Base-by-base conservation (phyloP, 2,113 vertebrate genomes). In the Zingel zingel region DNA sequence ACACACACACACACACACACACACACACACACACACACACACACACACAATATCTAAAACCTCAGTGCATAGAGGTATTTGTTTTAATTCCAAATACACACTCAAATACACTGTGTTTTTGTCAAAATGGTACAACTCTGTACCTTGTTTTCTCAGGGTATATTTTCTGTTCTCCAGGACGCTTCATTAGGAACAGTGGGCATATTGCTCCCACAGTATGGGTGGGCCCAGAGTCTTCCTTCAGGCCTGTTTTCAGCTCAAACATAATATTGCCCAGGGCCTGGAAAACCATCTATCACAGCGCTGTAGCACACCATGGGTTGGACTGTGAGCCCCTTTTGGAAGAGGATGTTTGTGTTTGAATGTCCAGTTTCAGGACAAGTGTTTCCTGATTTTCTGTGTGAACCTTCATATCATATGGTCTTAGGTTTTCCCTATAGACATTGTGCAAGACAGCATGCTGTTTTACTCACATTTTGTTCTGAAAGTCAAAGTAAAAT, bases 281-380 rank as follows among this genome's bases (percentile, higher is more conserved):
- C 76, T 91, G 87, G 81, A 79, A 11, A 84, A 83, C 83, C 82
- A 91, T 88, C 69, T 56, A 80, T 88, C 83, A 83, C 53, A 74
- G 47, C 23, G 65, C 65, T 77, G 73, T 25, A 86, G 72, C 51
- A 53, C 51, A 83, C 66, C 74, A 69, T 69, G 58, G 54, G 47
- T 53, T 51, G 48, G 63, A 67, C 64, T 56, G 57, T 51, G 58
- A 74, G 27, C 45, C 71, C 48, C 68, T 25, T 67, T 81, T 79
- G 77, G 73, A 89, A 88, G 78, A 82, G 77, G 87, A 88, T 90
- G 86, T 90, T 93, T 89, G 86, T 90, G 76, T 83, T 43, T 92
- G 39, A 85, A 80, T 81, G 74, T 88, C 67, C 77, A 79, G 68
- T 63, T 85, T 86, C 71, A 88, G 67, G 36, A 77, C 70, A 71